Percentiles rank a stretch among this genome's conserved stretches.
phyloP scores from a whole-genome alignment of 2,113 vertebrate species.

The Capreolus pygargus region DNA sequence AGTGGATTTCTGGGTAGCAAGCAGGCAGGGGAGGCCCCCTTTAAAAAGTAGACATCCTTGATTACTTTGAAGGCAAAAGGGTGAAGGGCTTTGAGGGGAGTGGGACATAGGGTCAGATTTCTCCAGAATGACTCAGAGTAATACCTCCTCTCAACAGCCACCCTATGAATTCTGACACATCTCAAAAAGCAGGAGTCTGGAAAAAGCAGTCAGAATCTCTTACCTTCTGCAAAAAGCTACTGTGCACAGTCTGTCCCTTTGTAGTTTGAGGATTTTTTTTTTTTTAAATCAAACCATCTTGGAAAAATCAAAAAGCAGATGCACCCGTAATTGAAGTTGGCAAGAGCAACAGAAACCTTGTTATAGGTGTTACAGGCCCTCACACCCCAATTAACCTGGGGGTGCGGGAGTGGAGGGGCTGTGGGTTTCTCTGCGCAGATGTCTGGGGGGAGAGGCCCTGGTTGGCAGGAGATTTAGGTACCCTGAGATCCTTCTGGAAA shows the following conservation, averaged over 20 bases:
- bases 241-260: constrained; percentile 55
- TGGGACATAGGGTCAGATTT: constrained; percentile 51
- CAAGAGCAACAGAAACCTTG: constrained; percentile 62
- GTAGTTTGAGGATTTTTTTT: background rate
- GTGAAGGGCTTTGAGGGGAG: constrained; percentile 51
- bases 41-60: constrained; percentile 76
- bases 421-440: constrained; percentile 27
- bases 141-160: constrained; percentile 72
- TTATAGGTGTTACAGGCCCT: constrained; percentile 64
- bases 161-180: constrained; percentile 71
- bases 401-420: background rate
- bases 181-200: constrained; percentile 57
- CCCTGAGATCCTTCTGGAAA: background rate
- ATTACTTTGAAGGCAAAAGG: constrained; percentile 52
- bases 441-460: background rate
- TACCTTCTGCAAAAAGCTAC: constrained; percentile 71
- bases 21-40: constrained; percentile 72
- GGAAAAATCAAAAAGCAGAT: constrained; percentile 70
- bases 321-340: constrained; percentile 61
- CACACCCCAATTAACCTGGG: constrained; percentile 60
- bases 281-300: constrained; percentile 34
- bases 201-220: constrained; percentile 57
- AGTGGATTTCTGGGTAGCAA: constrained; percentile 76
- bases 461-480: background rate
- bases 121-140: constrained; percentile 68